Base-by-base conservation (phyloP, 2,113 vertebrate genomes). In the Gallinago jamesoni region DNA sequence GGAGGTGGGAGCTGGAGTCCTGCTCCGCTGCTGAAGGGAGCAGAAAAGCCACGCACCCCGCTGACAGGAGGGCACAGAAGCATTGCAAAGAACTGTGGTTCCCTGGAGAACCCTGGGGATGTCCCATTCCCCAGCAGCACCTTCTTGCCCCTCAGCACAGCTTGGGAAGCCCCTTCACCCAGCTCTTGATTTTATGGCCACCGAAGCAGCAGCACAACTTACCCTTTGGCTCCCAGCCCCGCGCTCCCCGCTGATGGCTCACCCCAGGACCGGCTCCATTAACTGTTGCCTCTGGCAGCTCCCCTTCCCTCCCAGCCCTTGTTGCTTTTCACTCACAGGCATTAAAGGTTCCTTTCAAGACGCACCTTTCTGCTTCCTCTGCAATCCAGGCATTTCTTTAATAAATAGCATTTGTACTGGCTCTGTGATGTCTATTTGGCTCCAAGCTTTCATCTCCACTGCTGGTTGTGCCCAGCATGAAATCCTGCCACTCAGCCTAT, bases 311-410 rank as follows among this genome's bases (percentile, higher is more conserved):
- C 33, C 56, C 76, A 84, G 52, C 39, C 48, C 90, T 78, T 82
- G 80, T 25, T 90, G 69, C 73, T 94, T 84, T 90, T 69, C 69
- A 76, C 73, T 96, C 53, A 82, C 22, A 93, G 73, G 69, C 3
- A 20, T 75, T 89, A 95, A 94, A 94, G 74, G 83, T 73, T 95
- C 77, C 89, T 97, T 95, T 95, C 80, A 93, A 95, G 95, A 68
- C 3, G 28, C 83, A 94, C 69, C 89, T 92, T 93, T 93, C 92
- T 90, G 81, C 86, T 95, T 89, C 92, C 83, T 64, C 92, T 94
- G 90, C 86, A 96, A 84, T 84, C 73, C 94, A 96, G 90, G 69
- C 87, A 81, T 84, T 94, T 93, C 94, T 95, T 89, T 93, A 94
- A 93, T 92, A 96, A 92, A 94, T 56, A 89, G 80, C 70, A 93